phyloP scores from a whole-genome alignment of 2,888 invertebrate genomes.

The Heliconius sara region DNA sequence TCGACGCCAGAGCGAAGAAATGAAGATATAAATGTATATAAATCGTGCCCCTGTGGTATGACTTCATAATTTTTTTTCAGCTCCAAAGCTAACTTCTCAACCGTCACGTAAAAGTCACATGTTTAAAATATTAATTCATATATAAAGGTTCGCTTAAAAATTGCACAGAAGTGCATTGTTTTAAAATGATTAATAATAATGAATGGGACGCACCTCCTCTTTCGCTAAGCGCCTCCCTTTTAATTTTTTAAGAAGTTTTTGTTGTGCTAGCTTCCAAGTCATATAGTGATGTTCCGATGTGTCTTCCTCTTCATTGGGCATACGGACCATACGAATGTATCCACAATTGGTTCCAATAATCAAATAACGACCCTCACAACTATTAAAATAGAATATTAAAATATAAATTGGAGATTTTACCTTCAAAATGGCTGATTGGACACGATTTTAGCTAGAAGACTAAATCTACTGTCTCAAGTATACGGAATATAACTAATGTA shows the following conservation, averaged over 20 bases:
- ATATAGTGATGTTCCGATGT: slow-evolving; percentile 59
- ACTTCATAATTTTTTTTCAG: too few relatives aligned
- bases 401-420: not conserved
- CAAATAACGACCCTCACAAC: slow-evolving; percentile 69
- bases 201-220: slow-evolving; percentile 66
- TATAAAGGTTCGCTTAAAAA: not conserved
- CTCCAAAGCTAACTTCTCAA: too few relatives aligned
- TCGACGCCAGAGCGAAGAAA: too few relatives aligned
- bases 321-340: slow-evolving; percentile 70
- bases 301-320: slow-evolving; percentile 73
- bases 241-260: slow-evolving; percentile 68
- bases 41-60: too few relatives aligned
- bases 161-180: not conserved
- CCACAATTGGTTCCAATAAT: slow-evolving; percentile 73
- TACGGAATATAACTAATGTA: not conserved
- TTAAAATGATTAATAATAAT: not conserved
- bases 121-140: too few relatives aligned
- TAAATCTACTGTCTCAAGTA: not conserved
- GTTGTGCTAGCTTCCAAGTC: slow-evolving; percentile 63
- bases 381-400: slow-evolving; percentile 52
- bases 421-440: not conserved
- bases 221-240: slow-evolving; percentile 76
- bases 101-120: too few relatives aligned
- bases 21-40: too few relatives aligned
- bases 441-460: not conserved